Base-by-base conservation (phyloP, 2,797 vertebrate genomes). In the Hydrocynus forskahlii region DNA sequence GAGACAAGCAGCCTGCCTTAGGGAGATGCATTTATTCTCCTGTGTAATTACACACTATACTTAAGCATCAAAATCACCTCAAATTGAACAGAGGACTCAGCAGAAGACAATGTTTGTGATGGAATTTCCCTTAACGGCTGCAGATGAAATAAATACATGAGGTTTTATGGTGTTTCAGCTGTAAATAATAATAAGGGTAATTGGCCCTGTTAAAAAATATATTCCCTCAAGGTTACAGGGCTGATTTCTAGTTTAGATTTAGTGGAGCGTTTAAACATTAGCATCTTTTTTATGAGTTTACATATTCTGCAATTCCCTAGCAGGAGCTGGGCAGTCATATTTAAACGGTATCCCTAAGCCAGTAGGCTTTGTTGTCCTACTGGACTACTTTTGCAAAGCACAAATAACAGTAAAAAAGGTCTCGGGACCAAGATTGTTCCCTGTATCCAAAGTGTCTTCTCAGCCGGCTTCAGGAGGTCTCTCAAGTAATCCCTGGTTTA, bases 371-470 rank as follows among this genome's bases (percentile, higher is more conserved):
- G 72, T 38, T n/a, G 21, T 79, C 52, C 67, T 74, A 77, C 75
- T 87, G 38, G 59, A 74, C 62, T 23, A 63, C 8, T 60, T 70
- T 59, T 87, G 81, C 80, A 76, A 86, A 87, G 81, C 80, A 90
- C 82, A 82, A 85, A 57, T 16, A 81, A 81, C 80, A 89, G 90
- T 82, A 63, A 86, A 90, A 87, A 87, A 91, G 85, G 86, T 88
- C 85, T 92, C 93, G 92, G 92, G 92, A 92, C 91, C 82, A 80
- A 87, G 71, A 80, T 88, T 89, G 85, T 74, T 83, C 84, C 85
- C 87, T 78, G 76, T 87, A 84, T 88, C 80, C 86, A 85, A 89
- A 86, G 79, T 89, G 81, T 84, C 86, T 73, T 50, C 88, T 86
- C 86, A 84, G 87, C 75, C 64, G 85, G 84, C 85, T 84, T 88